phyloP scores from a whole-genome alignment of 2,888 invertebrate genomes.

The Pachliopta kotzebuea region DNA sequence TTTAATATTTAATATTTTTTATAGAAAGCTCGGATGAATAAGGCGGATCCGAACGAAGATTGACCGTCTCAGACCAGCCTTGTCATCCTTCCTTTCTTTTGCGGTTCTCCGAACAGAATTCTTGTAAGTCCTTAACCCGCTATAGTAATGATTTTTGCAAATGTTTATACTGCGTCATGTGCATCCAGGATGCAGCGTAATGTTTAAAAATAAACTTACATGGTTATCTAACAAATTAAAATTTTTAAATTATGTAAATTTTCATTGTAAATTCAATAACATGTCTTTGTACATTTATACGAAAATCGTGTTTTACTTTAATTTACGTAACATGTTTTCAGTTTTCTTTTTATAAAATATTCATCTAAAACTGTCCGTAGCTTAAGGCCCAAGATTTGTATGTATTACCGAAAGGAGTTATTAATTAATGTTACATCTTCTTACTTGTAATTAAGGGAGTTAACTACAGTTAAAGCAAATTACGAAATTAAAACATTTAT shows the following conservation, averaged over 20 bases:
- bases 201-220: constrained; percentile 2
- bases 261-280: constrained; percentile 21
- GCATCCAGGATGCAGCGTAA: not conserved
- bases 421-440: no score
- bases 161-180: constrained; percentile 1
- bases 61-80: not conserved
- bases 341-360: no score
- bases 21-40: not conserved
- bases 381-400: no score
- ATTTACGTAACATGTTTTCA: constrained; percentile 16
- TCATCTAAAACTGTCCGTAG: no score
- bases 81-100: not conserved
- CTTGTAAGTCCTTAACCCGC: not conserved
- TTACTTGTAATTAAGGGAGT: no score
- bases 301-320: constrained; percentile 4
- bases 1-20: not conserved
- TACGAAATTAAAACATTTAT: no score
- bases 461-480: no score
- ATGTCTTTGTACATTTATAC: constrained; percentile 7
- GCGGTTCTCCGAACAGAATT: not conserved
- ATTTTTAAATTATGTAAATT: constrained; percentile 6
- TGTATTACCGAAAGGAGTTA: no score
- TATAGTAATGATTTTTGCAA: not conserved
- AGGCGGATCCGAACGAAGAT: not conserved
- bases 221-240: not conserved